phyloP scores from a whole-genome alignment of 2,888 invertebrate genomes.

The Pyrrhosoma nymphula region DNA sequence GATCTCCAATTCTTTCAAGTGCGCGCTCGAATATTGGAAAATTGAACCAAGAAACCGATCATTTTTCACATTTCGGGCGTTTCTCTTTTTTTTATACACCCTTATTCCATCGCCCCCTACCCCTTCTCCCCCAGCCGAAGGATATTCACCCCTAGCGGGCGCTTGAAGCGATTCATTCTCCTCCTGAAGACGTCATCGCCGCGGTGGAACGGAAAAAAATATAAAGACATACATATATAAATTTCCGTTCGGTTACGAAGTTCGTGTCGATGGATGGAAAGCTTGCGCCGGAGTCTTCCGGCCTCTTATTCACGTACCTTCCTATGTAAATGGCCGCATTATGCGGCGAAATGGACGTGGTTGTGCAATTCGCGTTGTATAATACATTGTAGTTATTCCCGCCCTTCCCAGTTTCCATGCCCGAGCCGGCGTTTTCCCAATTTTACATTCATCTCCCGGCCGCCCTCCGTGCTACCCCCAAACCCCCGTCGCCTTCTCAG shows the following conservation, averaged over 20 bases:
- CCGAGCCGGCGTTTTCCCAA: slow-evolving; percentile 3
- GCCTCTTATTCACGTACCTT: slow-evolving; percentile 21
- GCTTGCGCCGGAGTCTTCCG: background rate
- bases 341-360: background rate
- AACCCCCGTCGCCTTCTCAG: background rate
- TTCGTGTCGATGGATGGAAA: slow-evolving; percentile 27
- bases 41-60: background rate
- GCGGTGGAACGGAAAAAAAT: background rate
- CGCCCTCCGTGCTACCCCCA: background rate
- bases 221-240: background rate
- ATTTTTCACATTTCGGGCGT: background rate
- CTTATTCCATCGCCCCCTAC: background rate
- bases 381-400: slow-evolving; percentile 18
- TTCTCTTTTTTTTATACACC: background rate
- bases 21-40: background rate
- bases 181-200: slow-evolving; percentile 20
- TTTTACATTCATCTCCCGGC: background rate
- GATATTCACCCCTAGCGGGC: background rate
- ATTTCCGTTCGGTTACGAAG: slow-evolving; percentile 1
- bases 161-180: background rate
- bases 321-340: background rate
- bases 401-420: background rate
- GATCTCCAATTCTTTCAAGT: background rate
- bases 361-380: background rate
- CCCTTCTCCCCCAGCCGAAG: background rate